Base-by-base conservation (phyloP, 2,888 invertebrate species). In the Dryadula phaetusa region DNA sequence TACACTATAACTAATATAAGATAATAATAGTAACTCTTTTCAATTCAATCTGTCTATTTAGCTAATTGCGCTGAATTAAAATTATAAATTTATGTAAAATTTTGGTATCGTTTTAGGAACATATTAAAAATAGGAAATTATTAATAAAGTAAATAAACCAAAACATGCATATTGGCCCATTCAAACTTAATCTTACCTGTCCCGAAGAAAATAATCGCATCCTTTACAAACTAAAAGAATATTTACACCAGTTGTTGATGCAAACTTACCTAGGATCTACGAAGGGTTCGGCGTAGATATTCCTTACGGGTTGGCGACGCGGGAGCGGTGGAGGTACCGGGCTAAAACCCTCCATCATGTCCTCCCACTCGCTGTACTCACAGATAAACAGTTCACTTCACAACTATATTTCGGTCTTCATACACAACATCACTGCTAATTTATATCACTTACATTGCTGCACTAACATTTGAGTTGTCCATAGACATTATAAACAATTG, bases 281-380 rank as follows among this genome's bases (percentile, higher is more conserved):
- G 88, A 94, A 95, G 77, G 95, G 95, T 80, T 95, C 95, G 46
- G 95, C 94, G 79, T 95, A 95, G 85, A 95, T 95, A 85, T 95
- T 94, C 82, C 94, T 88, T 78, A 94, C 94, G 58, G 93, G 93
- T 82, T 94, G 94, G 72, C 95, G 90, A 70, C 94, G 94, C 72
- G 95, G 92, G 75, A 95, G 93, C 71, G 95, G 95, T 74, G 95
- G 94, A 75, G 94, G 93, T 72, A 94, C 94, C 62, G 94, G 93
- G 77, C 93, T 92, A 83, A 92, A 92, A 47, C 92, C 92, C 77
- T 92, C 93, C 92, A 93, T 92, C 88, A 91, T 92, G 66, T 93
- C 93, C 74, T 92, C 93, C 83, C 93, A 85, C 82, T 92, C 93
- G 82, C 92, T 88, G 85, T 93, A 93, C 79, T 85, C 87, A 79